phyloP scores from a whole-genome alignment of 2,888 invertebrate genomes.

The Phyllotreta striolata region DNA sequence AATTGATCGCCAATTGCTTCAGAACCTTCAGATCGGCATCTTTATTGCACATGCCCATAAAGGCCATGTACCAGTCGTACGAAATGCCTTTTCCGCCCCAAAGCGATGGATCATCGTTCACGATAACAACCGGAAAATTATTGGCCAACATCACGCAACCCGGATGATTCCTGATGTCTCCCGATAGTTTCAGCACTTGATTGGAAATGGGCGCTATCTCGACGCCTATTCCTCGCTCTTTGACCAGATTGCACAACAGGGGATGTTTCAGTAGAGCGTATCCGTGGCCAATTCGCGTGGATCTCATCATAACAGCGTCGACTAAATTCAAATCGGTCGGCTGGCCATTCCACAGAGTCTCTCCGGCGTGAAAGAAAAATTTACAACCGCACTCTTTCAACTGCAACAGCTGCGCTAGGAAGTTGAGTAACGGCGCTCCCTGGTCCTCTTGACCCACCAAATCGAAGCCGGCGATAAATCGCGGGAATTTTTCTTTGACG shows the following conservation, averaged over 20 bases:
- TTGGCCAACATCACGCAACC: slow-evolving; percentile 70
- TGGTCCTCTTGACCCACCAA: slow-evolving; percentile 82
- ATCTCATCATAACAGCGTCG: slow-evolving; percentile 77
- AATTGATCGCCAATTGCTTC: slow-evolving; percentile 78
- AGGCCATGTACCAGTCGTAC: slow-evolving; percentile 81
- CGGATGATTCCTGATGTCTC: slow-evolving; percentile 81
- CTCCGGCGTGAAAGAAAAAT: slow-evolving; percentile 65
- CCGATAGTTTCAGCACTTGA: slow-evolving; percentile 72
- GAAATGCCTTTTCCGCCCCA: slow-evolving; percentile 78
- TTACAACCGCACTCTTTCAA: slow-evolving; percentile 43
- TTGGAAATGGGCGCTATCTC: slow-evolving; percentile 84
- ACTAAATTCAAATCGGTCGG: slow-evolving; percentile 75
- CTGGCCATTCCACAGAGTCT: slow-evolving; percentile 78
- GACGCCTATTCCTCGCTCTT: slow-evolving; percentile 70
- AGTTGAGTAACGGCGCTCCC: slow-evolving; percentile 71
- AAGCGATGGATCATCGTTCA: slow-evolving; percentile 77
- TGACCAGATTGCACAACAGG: slow-evolving; percentile 65
- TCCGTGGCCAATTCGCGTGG: slow-evolving; percentile 80
- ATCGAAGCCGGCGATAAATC: slow-evolving; percentile 80
- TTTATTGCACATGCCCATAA: slow-evolving; percentile 75
- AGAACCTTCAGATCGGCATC: slow-evolving; percentile 73
- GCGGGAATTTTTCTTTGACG: slow-evolving; percentile 57
- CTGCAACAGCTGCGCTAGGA: slow-evolving; percentile 59
- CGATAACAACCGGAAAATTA: slow-evolving; percentile 75
- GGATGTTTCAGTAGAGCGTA: slow-evolving; percentile 80